Evolutionary conservation across 2,113 vertebrate species (phyloP), one percentile per base, ranked within the genome.

Genomic region (Bubalus kerabau): DNA sequence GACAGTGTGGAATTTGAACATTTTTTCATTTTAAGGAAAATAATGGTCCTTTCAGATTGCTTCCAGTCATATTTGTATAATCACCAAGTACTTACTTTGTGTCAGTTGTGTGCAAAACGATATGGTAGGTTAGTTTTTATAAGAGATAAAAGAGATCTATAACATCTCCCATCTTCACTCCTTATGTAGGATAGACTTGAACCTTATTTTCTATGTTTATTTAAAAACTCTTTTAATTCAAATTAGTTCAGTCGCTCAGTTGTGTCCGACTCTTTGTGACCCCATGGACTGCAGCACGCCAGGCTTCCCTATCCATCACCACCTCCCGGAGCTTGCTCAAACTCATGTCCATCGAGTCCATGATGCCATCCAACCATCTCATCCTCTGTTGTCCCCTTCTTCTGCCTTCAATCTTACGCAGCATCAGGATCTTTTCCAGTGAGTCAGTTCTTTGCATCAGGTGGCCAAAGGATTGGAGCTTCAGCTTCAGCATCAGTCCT

Each of bases 1-100:
- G 43, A 88, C 52, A 64, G 88, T 62, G 5, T 83, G n/a, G 36
- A 84, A 78, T 82, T 59, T 88, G 71, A 90, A 28, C 74, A 52
- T 24, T 94, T 94, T 86, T 84, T 95, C 57, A 60, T 88, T 9
- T 91, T 92, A 90, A 80, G 57, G 50, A 97, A 93, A 85, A 86
- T 83, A 90, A 15, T 95, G 23, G 43, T 81, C 26, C 86, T 95
- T 78, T 76, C 78, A 43, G n/a, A 90, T 90, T 94, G 17, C 14
- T 91, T 52, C 21, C 48, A 83, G 3, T 67, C 6, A 43, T 84
- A 74, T 14, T 87, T 93, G 16, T 50, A 28, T 71, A 84, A 43
- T 91, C 36, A 91, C 6, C 26, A 83, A 30, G 21, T 90, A 90
- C n/a, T 93, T 94, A 81, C 62, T 93, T 88, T 82, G 48, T 91